phyloP scores from a whole-genome alignment of 2,888 invertebrate genomes.

The Eristalis tenax region DNA sequence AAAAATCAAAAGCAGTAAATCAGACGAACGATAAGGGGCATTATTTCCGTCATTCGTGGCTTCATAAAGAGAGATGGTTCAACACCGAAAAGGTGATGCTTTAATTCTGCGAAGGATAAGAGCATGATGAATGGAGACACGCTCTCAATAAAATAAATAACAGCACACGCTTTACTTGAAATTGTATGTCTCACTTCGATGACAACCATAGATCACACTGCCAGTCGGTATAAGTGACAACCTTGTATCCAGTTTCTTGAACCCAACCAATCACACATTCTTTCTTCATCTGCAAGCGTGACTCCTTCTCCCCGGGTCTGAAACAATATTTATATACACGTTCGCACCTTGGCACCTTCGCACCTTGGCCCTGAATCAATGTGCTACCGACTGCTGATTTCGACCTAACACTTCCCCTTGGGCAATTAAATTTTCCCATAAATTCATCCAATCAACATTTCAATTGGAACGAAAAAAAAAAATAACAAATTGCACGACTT shows the following conservation, averaged over 20 bases:
- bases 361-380: constrained; percentile 15
- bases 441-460: constrained; percentile 64
- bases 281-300: not conserved
- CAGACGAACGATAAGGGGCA: not conserved
- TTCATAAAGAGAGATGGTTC: not conserved
- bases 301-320: not conserved
- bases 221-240: not conserved
- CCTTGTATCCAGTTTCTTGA: not conserved
- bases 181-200: not conserved
- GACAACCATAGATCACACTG: not conserved
- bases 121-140: not conserved
- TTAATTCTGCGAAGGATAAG: not conserved
- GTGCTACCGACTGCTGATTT: constrained; percentile 41
- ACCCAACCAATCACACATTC: not conserved
- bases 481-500: constrained; percentile 18
- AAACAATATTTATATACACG: constrained; percentile 18
- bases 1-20: not conserved
- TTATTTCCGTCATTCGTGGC: not conserved
- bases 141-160: not conserved
- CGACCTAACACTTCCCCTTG: constrained; percentile 22
- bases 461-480: constrained; percentile 29
- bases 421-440: constrained; percentile 64
- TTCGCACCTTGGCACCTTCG: constrained; percentile 3
- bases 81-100: not conserved
- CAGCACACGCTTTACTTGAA: not conserved